Conservation (phyloP, 2,888 invertebrate species). For the Nomada hirtipes region DNA sequence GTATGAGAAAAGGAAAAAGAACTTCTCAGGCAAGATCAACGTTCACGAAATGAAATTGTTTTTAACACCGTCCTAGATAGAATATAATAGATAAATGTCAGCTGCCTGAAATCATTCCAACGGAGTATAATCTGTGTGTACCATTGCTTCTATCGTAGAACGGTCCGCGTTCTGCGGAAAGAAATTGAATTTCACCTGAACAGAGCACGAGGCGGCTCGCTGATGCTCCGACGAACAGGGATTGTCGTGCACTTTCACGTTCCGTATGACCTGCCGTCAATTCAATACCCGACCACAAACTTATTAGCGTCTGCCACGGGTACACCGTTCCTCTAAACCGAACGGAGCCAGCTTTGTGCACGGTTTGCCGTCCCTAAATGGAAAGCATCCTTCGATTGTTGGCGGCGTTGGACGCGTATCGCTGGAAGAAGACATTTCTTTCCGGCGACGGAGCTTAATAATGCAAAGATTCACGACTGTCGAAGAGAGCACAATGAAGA, state of each 20-base stretch:
- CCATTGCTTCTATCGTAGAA: not conserved
- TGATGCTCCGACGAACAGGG: constrained; percentile 36
- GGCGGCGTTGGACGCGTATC: not conserved
- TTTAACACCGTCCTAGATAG: not conserved
- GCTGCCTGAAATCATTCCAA: constrained; percentile 1
- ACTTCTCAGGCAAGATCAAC: no score
- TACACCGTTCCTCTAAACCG: constrained; percentile 42
- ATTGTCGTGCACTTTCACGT: constrained; percentile 68
- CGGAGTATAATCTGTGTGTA: no score
- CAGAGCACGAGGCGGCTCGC: constrained; percentile 30
- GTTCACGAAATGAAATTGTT: no score
- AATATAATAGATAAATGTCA: not conserved
- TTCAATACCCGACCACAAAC: constrained; percentile 69
- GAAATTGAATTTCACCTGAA: constrained; percentile 58
- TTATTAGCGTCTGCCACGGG: constrained; percentile 69
- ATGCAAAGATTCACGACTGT: not conserved
- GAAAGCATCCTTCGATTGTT: constrained; percentile 52
- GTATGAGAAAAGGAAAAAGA: no score
- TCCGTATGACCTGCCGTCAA: constrained; percentile 58
- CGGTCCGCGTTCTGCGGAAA: constrained; percentile 17
- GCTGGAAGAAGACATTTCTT: not conserved
- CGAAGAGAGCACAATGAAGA: not conserved
- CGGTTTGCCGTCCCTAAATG: constrained; percentile 35
- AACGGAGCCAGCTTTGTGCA: constrained; percentile 39
- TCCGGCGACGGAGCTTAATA: not conserved